These are phyloP conservation scores for Gambelia wislizenii DNA, from an alignment of 2,797 vertebrate genomes.

Conservation along the genomic window DNA sequence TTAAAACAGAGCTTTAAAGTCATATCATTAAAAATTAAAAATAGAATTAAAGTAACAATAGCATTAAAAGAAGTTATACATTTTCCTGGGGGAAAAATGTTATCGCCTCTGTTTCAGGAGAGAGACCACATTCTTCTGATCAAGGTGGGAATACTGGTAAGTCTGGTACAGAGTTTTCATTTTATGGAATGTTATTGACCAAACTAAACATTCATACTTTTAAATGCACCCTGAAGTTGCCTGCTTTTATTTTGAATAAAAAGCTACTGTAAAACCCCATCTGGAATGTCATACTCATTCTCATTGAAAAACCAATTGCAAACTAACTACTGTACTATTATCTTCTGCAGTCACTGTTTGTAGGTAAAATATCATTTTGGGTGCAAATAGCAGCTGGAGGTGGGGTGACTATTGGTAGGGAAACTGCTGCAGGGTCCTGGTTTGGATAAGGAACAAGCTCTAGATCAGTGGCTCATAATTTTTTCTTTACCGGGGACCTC, in stretches of 20 bases:
- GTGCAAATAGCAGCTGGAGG: background rate
- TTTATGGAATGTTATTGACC: background rate
- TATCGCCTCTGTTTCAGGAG: constrained; percentile 56
- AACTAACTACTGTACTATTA: background rate
- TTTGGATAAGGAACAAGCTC: background rate
- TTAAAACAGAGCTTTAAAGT: too few relatives aligned
- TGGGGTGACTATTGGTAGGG: background rate
- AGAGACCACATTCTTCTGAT: constrained; percentile 41
- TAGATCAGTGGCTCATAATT: too few relatives aligned
- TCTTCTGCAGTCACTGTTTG: background rate
- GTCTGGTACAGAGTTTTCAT: constrained; percentile 12
- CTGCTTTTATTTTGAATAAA: background rate
- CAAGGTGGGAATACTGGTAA: constrained; percentile 55
- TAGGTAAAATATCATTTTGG: background rate
- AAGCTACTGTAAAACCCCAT: background rate
- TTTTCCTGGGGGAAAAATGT: background rate
- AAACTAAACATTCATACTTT: background rate
- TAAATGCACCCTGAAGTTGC: background rate
- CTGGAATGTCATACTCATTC: background rate
- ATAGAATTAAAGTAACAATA: too few relatives aligned
- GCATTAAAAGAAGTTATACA: too few relatives aligned
- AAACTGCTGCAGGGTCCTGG: background rate
- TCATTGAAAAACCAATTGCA: background rate
- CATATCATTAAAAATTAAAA: too few relatives aligned
- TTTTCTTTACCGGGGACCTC: too few relatives aligned